Percentiles rank a stretch among this genome's conserved stretches.
These are phyloP conservation scores for Brevipalpus yothersi DNA, from an alignment of 1,140 invertebrate species.

Conservation along the genomic window DNA sequence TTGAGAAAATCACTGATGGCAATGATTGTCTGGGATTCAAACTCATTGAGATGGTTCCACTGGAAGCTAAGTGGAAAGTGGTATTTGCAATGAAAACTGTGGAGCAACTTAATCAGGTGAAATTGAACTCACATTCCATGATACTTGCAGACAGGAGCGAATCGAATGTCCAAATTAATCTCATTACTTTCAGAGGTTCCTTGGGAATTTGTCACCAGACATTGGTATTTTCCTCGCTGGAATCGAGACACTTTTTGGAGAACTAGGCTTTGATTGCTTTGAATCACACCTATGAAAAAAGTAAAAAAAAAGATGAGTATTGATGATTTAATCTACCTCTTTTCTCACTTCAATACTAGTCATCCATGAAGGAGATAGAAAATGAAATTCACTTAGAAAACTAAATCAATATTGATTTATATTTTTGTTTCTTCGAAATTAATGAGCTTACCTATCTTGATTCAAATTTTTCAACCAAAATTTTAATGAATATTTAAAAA, in stretches of 20 bases:
- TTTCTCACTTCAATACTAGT: no score
- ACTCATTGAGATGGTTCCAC: background rate
- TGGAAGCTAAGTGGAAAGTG: no score
- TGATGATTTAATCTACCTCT: no score
- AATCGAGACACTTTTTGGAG: constrained; percentile 14
- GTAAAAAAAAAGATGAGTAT: background rate
- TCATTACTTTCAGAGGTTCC: constrained; percentile 5
- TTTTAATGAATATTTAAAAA: no score
- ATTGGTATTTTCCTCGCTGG: constrained; percentile 13
- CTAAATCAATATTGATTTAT: background rate
- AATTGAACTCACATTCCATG: constrained; percentile 5
- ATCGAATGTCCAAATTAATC: constrained; percentile 35
- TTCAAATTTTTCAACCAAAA: no score
- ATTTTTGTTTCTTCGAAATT: no score
- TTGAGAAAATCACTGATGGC: no score
- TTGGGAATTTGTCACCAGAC: constrained; percentile 12
- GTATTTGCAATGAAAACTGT: no score
- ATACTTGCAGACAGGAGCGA: constrained; percentile 7
- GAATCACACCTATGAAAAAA: constrained; percentile 3
- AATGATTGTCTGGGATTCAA: background rate
- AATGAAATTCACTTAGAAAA: background rate
- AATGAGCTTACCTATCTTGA: no score
- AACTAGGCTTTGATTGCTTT: constrained; percentile 11
- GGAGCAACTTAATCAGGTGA: background rate
- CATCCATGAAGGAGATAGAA: no score